phyloP scores from a whole-genome alignment of 2,888 invertebrate species.

The Buathra laborator region DNA sequence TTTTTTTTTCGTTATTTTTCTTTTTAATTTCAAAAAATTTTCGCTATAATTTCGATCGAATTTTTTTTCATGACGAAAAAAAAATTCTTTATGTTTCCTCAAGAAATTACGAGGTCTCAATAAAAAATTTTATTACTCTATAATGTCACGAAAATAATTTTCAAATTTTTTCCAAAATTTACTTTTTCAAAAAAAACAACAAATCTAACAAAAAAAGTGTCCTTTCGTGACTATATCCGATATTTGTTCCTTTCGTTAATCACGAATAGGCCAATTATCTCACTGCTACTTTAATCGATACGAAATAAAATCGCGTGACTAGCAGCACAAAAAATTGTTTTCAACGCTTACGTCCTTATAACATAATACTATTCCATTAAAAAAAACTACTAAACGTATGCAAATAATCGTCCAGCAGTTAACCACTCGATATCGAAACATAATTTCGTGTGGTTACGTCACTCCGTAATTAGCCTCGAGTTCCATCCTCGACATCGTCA shows the following conservation, averaged over 20 bases:
- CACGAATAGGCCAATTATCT: neutral
- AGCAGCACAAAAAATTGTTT: neutral
- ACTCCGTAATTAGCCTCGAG: neutral
- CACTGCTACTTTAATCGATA: neutral
- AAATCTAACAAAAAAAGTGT: too few relatives aligned
- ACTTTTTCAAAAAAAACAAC: too few relatives aligned
- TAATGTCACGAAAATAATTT: too few relatives aligned
- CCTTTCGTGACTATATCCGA: neutral
- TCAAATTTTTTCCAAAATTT: too few relatives aligned
- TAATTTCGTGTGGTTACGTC: conserved; percentile 15
- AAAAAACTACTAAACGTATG: neutral
- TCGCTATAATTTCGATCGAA: neutral
- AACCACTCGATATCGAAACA: neutral
- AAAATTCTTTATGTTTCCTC: neutral
- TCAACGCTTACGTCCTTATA: neutral
- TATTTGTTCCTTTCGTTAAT: neutral
- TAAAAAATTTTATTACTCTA: too few relatives aligned
- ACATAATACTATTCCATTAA: neutral
- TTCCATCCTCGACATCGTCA: neutral
- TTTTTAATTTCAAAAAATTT: too few relatives aligned
- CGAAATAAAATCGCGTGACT: neutral
- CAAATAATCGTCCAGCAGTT: neutral
- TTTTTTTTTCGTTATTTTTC: neutral
- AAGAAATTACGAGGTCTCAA: too few relatives aligned
- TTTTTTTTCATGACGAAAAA: neutral